Base-by-base conservation (phyloP, 2,797 vertebrate genomes). In the Microcaecilia unicolor region DNA sequence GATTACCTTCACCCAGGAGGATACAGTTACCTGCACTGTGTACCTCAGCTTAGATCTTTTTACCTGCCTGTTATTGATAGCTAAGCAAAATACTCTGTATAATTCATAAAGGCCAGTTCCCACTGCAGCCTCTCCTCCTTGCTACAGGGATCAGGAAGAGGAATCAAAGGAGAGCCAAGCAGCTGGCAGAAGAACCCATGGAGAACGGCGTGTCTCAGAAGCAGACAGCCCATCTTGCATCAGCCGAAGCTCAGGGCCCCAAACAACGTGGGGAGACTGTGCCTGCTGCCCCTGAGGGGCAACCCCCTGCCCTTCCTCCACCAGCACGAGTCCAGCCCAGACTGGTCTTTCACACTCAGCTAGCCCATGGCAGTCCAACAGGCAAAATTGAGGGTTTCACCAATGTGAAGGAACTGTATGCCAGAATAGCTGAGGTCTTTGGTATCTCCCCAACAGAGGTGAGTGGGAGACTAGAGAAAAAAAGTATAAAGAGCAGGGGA, bases 401-500 rank as follows among this genome's bases (percentile, higher is more conserved):
- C 51, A 98, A 96, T 2, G 93, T 98, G 44, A 93, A 90, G 64
- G 94, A 98, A 72, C 87, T 98, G 28, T 98, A 98, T 19, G 71
- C 76, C 63, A 97, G 94, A 84, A 96, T 98, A 4, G 95, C 93
- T 0, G 89, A 98, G 64, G 93, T 91, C 53, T 98, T 98, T 41
- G 62, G 76, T 58, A 97, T 98, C 62, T 91, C 92, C 2, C 81
- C 93, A 10, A 92, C 92, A 0, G 93, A 98, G 92, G 95, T 96
- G 84, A 71, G 59, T 41, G 7, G 37, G 26, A 18, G 24, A 37
- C 0, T 1, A n/a, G n/a, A n/a, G n/a, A n/a, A n/a, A n/a, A n/a
- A n/a, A n/a, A n/a, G n/a, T n/a, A n/a, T n/a, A n/a, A n/a, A n/a
- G n/a, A n/a, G n/a, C n/a, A n/a, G n/a, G n/a, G n/a, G n/a, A n/a